phyloP scores from a whole-genome alignment of 2,113 vertebrate genomes.

The Cinclus cinclus region DNA sequence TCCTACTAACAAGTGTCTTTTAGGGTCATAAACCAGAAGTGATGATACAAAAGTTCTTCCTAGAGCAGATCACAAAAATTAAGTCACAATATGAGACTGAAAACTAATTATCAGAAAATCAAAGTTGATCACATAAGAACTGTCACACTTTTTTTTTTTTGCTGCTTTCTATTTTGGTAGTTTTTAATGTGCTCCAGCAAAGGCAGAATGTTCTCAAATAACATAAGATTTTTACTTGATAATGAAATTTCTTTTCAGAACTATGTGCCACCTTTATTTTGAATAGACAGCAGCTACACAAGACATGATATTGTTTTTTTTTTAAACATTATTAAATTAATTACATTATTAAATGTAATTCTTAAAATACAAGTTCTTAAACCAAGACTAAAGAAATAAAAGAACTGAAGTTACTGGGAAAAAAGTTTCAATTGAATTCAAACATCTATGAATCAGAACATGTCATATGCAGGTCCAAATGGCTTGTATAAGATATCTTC shows the following conservation, averaged over 20 bases:
- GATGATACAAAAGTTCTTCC: not conserved
- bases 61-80: not conserved
- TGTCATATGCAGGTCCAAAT: not conserved
- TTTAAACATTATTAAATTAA: no score
- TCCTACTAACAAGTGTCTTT: not conserved
- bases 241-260: not conserved
- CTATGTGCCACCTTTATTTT: not conserved
- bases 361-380: not conserved
- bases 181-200: not conserved
- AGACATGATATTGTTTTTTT: not conserved
- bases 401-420: not conserved
- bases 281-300: not conserved
- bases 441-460: not conserved
- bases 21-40: not conserved
- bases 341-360: not conserved
- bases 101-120: not conserved
- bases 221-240: not conserved
- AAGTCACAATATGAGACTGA: not conserved
- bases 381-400: not conserved
- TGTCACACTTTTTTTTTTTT: not conserved
- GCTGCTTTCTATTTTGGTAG: conserved; percentile 52
- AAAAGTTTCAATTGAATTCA: not conserved
- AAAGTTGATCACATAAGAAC: not conserved
- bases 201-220: not conserved
- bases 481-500: not conserved